Evolutionary conservation across 2,113 vertebrate species (phyloP).

Genomic region (Dromaius novaehollandiae): DNA sequence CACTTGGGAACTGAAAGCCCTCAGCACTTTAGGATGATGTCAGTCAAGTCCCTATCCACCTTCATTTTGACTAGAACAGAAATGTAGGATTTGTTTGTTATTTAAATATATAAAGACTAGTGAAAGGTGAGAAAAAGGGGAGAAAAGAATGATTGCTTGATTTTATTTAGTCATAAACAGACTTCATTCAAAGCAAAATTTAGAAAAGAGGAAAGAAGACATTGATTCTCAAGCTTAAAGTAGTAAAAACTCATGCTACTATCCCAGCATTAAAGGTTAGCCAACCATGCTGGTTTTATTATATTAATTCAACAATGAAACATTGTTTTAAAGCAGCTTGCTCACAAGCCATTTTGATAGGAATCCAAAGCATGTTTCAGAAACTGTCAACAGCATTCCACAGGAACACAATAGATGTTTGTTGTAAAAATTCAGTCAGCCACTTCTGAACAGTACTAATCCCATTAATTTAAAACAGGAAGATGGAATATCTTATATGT

Average conservation of each 20-base stretch:
- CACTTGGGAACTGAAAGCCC: background rate
- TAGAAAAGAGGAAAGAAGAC: background rate
- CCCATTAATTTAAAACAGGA: slow-evolving; percentile 62
- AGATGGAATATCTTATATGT: slow-evolving; percentile 38
- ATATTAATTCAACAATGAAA: slow-evolving; percentile 74
- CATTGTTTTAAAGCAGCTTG: slow-evolving; percentile 79
- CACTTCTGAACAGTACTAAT: slow-evolving; percentile 64
- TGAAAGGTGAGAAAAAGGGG: background rate
- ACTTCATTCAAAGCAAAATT: slow-evolving; percentile 26
- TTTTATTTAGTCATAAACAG: slow-evolving; percentile 9
- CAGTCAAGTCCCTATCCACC: background rate
- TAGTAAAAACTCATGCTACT: slow-evolving; percentile 57
- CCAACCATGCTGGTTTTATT: slow-evolving; percentile 75
- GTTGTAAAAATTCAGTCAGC: slow-evolving; percentile 66
- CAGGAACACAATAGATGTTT: slow-evolving; percentile 76
- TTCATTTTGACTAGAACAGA: slow-evolving; percentile 5
- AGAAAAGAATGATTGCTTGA: background rate
- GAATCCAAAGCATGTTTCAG: slow-evolving; percentile 83
- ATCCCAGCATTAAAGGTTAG: slow-evolving; percentile 77
- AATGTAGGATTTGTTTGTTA: background rate
- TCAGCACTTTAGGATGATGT: background rate
- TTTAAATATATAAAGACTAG: background rate
- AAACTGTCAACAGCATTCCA: slow-evolving; percentile 81
- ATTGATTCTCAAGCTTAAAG: slow-evolving; percentile 54
- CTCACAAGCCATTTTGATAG: slow-evolving; percentile 77